These are phyloP conservation scores for Nephotettix cincticeps DNA, from an alignment of 1,140 invertebrate genomes.

Conservation along the genomic window DNA sequence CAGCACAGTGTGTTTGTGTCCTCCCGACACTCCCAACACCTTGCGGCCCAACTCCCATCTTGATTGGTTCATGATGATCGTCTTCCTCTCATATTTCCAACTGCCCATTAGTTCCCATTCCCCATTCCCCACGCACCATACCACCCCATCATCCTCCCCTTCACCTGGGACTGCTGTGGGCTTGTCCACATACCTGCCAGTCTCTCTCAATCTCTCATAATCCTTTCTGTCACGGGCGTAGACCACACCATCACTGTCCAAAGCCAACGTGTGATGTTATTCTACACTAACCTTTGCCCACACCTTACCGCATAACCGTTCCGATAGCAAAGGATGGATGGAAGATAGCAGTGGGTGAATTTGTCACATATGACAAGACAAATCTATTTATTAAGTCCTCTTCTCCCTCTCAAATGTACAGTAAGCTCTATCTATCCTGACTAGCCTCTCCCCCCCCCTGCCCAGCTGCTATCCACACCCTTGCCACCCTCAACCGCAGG, in stretches of 20 bases:
- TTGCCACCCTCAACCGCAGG: no score
- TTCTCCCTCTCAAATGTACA: conserved; percentile 76
- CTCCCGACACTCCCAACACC: conserved; percentile 59
- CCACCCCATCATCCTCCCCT: conserved; percentile 69
- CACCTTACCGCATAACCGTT: conserved; percentile 52
- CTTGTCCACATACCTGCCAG: conserved; percentile 59
- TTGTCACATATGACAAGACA: conserved; percentile 67
- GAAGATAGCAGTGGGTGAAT: conserved; percentile 49
- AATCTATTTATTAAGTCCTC: conserved; percentile 68
- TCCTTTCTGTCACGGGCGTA: conserved; percentile 81
- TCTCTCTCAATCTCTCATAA: conserved; percentile 80
- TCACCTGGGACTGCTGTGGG: conserved; percentile 65
- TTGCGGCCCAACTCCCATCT: conserved; percentile 49
- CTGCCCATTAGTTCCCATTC: conserved; percentile 84
- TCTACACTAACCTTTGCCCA: conserved; percentile 65
- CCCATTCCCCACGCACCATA: conserved; percentile 91
- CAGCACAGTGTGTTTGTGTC: conserved; percentile 70
- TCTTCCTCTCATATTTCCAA: conserved; percentile 79
- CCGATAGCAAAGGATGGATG: conserved; percentile 52
- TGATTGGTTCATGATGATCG: conserved; percentile 68
- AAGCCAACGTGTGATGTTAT: conserved; percentile 82
- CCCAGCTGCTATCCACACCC: no score
- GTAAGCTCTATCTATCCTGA: conserved; percentile 80
- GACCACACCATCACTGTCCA: conserved; percentile 64
- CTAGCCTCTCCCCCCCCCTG: no score